These are phyloP conservation scores for Ethmia dodecea DNA, from an alignment of 2,888 invertebrate species.

Conservation along the genomic window DNA sequence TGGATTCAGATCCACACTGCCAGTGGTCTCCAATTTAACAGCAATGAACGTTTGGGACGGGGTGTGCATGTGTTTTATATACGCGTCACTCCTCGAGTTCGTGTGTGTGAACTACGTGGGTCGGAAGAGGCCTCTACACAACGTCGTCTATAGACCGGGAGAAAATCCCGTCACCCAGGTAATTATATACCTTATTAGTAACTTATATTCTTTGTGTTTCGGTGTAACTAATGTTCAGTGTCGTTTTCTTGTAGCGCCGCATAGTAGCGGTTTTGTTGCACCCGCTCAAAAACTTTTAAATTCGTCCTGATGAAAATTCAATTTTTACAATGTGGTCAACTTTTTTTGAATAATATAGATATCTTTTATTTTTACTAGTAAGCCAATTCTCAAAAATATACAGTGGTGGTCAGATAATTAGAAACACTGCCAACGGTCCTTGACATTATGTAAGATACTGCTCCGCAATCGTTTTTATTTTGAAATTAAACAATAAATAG, in stretches of 20 bases:
- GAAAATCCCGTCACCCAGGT: slow-evolving; percentile 96
- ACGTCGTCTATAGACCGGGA: slow-evolving; percentile 92
- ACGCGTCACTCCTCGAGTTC: slow-evolving; percentile 95
- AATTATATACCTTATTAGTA: slow-evolving; percentile 32
- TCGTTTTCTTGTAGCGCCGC: slow-evolving; percentile 27
- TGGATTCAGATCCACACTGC: slow-evolving; percentile 93
- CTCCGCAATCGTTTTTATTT: too few relatives aligned
- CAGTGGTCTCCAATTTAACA: slow-evolving; percentile 94
- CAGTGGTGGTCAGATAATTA: too few relatives aligned
- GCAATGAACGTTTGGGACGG: slow-evolving; percentile 99
- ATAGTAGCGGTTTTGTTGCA: slow-evolving; percentile 19
- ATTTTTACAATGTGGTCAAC: too few relatives aligned
- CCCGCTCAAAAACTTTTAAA: slow-evolving; percentile 1
- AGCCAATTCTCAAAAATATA: too few relatives aligned
- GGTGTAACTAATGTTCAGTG: slow-evolving; percentile 26
- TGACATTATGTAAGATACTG: too few relatives aligned
- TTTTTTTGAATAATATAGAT: too few relatives aligned
- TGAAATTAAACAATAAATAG: too few relatives aligned
- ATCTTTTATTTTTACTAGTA: too few relatives aligned
- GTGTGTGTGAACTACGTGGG: slow-evolving; percentile 97
- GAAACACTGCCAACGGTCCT: too few relatives aligned
- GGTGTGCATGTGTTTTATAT: slow-evolving; percentile 98
- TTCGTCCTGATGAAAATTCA: too few relatives aligned
- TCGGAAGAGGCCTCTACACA: slow-evolving; percentile 91
- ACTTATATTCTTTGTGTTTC: slow-evolving; percentile 13